These are phyloP conservation scores for Phenacoccus solenopsis DNA, from an alignment of 1,140 invertebrate species.

Conservation along the genomic window DNA sequence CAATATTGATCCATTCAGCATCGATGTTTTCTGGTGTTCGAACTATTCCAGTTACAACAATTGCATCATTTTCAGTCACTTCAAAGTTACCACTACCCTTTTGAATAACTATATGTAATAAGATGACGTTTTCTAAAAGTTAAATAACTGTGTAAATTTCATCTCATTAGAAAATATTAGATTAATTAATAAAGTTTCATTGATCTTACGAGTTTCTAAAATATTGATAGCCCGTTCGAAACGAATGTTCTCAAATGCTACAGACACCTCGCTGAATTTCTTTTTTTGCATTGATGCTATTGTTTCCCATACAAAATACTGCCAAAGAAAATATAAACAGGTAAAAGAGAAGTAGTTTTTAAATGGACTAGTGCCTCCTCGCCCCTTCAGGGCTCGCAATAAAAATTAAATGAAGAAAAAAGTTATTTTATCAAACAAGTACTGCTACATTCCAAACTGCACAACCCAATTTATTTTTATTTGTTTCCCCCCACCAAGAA, in stretches of 20 bases:
- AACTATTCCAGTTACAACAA: conserved; percentile 61
- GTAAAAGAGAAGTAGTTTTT: too few relatives aligned
- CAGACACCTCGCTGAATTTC: conserved; percentile 54
- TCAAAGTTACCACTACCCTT: conserved; percentile 72
- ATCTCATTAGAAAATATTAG: background rate
- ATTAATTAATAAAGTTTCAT: too few relatives aligned
- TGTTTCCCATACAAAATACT: conserved; percentile 72
- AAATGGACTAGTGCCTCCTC: too few relatives aligned
- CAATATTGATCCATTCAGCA: conserved; percentile 32
- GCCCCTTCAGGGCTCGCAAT: too few relatives aligned
- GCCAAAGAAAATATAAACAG: conserved; percentile 21
- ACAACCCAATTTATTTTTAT: too few relatives aligned
- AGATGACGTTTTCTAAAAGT: too few relatives aligned
- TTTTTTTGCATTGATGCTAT: conserved; percentile 61
- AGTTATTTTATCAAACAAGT: too few relatives aligned
- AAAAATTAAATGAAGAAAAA: too few relatives aligned
- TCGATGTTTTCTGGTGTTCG: conserved; percentile 33
- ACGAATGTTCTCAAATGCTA: conserved; percentile 74
- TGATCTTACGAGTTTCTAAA: conserved; percentile 44
- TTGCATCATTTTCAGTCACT: conserved; percentile 60
- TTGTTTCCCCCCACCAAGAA: too few relatives aligned
- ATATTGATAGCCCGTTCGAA: conserved; percentile 74
- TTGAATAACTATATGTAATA: conserved; percentile 68
- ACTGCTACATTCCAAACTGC: too few relatives aligned
- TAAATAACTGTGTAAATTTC: too few relatives aligned